Percentiles rank a stretch among this genome's conserved stretches.
These are phyloP conservation scores for Aphaenogaster ashmeadi DNA, from an alignment of 1,140 invertebrate species.

Conservation along the genomic window DNA sequence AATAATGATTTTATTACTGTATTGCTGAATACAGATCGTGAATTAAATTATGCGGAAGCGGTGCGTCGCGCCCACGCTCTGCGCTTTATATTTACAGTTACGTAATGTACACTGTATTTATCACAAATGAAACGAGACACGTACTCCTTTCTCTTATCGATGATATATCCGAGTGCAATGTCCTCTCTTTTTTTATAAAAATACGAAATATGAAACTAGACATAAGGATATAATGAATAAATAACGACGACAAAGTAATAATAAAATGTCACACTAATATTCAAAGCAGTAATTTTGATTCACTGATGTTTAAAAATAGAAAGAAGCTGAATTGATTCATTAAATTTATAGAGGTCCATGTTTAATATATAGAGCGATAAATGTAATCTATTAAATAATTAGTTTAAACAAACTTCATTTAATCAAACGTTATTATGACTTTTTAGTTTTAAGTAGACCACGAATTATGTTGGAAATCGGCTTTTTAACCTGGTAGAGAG, in stretches of 20 bases:
- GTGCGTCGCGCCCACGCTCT: no score
- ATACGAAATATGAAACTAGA: background rate
- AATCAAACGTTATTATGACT: background rate
- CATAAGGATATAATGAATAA: background rate
- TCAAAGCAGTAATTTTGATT: background rate
- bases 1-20: slow-evolving; percentile 8
- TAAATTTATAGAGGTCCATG: background rate
- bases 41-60: background rate
- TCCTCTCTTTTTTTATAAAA: background rate
- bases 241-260: background rate
- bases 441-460: background rate
- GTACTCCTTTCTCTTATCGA: background rate
- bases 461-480: background rate
- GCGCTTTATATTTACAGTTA: background rate
- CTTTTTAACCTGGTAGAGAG: background rate
- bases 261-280: background rate
- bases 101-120: background rate
- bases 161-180: background rate
- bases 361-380: background rate
- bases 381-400: background rate
- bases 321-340: background rate
- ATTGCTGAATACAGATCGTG: background rate
- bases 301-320: background rate
- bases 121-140: background rate
- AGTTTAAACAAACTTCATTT: background rate